Base-by-base conservation (phyloP, 2,113 vertebrate species). In the Heteronetta atricapilla region DNA sequence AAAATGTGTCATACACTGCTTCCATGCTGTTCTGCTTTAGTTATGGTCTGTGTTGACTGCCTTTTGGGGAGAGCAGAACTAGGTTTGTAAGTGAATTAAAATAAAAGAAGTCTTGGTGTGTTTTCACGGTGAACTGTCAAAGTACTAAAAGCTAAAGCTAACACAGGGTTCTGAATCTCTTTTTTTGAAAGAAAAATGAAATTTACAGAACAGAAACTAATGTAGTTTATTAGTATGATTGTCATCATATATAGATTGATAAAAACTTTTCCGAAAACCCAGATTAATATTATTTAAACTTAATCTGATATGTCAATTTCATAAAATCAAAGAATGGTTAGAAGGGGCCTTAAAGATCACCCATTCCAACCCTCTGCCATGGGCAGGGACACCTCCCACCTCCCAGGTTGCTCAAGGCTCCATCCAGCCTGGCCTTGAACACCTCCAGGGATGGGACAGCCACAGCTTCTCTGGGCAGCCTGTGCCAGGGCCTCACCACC, bases 111-210 rank as follows among this genome's bases (percentile, higher is more conserved):
- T 10, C 36, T 16, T 66, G 40, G 38, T 74, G 15, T 82, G 31
- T 74, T 81, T 53, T 38, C 14, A 1, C 62, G 29, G 9, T 70
- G 40, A 70, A 80, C 38, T 31, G 42, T 2, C 12, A 8, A 44
- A 72, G 40, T 79, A 13, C 17, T 72, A 52, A 73, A 77, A 77
- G 19, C 6, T 55, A 10, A 50, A 13, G 22, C 16, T 46, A 68
- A 91, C 53, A 16, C 8, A 34, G 18, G 0, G 0, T 80, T 94
- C 33, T 63, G 31, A 74, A 36, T 81, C 16, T 21, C 0, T 0
- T n/a, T 90, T 90, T 76, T 70, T 16, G 3, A 46, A 84, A 84
- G 18, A 82, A 63, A 67, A 31, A 2, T 29, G 8, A 3, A 44
- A 31, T 22, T 59, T 79, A 20, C 31, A 25, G 53, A 31, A 83